These are phyloP conservation scores for Ellobium chinense DNA, from an alignment of 2,888 invertebrate species.

Conservation along the genomic window DNA sequence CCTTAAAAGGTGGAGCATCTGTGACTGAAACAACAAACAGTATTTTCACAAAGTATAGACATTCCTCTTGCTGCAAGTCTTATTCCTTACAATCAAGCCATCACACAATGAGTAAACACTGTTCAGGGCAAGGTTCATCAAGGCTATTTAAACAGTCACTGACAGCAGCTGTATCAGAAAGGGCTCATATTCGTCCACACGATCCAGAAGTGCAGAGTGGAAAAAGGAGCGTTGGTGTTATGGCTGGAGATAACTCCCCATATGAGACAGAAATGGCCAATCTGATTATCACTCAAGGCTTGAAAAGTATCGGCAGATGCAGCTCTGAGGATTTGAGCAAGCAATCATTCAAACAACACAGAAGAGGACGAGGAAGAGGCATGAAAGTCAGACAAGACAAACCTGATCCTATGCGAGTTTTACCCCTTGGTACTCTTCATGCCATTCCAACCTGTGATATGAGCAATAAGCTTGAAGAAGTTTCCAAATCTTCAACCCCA, in stretches of 20 bases:
- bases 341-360: not conserved
- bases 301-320: not conserved
- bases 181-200: not conserved
- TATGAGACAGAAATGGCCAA: not conserved
- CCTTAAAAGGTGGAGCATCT: too few species aligned
- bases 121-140: not conserved
- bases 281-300: not conserved
- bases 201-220: not conserved
- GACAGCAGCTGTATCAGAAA: not conserved
- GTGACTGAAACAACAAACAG: too few species aligned
- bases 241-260: too few species aligned
- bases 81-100: too few species aligned
- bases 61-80: too few species aligned
- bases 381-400: not conserved
- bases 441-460: not conserved
- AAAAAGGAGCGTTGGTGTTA: too few species aligned
- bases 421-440: not conserved
- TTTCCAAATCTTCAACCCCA: too few species aligned
- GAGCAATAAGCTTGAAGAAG: not conserved
- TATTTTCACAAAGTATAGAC: too few species aligned
- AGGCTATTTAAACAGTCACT: constrained; percentile 22
- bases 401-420: not conserved
- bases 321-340: not conserved
- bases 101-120: not conserved
- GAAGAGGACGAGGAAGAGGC: constrained; percentile 10